These are phyloP conservation scores for Acrossocheilus wenchowensis DNA, from an alignment of 2,797 vertebrate species.

Conservation along the genomic window DNA sequence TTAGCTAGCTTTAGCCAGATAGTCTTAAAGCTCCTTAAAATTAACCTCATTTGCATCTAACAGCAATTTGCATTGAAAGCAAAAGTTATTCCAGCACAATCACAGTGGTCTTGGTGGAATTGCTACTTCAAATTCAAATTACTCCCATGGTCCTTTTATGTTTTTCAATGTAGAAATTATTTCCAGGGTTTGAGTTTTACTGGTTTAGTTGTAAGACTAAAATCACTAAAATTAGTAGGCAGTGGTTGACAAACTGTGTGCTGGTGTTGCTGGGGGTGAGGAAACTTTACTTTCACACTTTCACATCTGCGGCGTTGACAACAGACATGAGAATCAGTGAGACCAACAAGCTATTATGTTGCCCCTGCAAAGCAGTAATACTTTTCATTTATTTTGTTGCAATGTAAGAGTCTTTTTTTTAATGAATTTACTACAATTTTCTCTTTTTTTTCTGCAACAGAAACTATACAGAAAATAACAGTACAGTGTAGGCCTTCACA, in stretches of 20 bases:
- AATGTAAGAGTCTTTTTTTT: not conserved
- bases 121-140: constrained; percentile 13
- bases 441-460: not conserved
- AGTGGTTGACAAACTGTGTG: not conserved
- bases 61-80: constrained; percentile 16
- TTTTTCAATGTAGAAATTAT: not conserved
- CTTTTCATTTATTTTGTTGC: not conserved
- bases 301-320: not conserved
- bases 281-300: not conserved
- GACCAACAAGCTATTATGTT: not conserved
- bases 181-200: not conserved
- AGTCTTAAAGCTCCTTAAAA: constrained; percentile 4
- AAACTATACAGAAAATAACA: not conserved
- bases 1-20: constrained; percentile 3
- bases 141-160: not conserved
- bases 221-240: not conserved
- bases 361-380: not conserved
- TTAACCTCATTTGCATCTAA: constrained; percentile 1
- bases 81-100: not conserved
- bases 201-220: not conserved
- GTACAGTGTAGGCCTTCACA: not conserved
- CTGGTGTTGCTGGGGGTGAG: not conserved
- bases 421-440: not conserved
- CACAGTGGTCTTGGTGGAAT: not conserved
- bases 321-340: not conserved